Base-by-base conservation (phyloP, 2,113 vertebrate genomes). In the Eidolon helvum region DNA sequence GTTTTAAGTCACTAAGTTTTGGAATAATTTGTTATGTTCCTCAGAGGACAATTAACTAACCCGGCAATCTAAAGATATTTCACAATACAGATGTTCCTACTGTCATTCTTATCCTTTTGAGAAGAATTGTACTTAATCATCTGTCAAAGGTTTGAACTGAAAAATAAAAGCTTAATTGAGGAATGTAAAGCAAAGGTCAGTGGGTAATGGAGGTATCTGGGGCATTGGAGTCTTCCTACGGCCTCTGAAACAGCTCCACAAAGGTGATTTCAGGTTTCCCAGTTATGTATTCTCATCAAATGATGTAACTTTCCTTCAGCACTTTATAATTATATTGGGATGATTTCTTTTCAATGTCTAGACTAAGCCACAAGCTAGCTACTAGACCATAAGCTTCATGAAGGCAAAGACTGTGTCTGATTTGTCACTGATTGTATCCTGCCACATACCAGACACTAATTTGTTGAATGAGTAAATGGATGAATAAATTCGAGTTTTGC, bases 401-500 rank as follows among this genome's bases (percentile, higher is more conserved):
- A 95, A 83, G 24, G n/a, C 38, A 91, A 94, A 33, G 35, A 83
- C 5, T 65, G 6, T 80, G 10, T 78, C 83, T 93, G 82, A 43
- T 89, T 78, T 94, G 63, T 50, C 82, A 82, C 33, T 38, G 0
- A 71, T 35, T 61, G 0, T 75, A 87, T 71, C 12, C 6, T 69
- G 43, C 75, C 30, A 95, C 30, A 59, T 65, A 72, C 26, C 45
- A 87, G 50, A 92, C 55, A 88, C 15, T 85, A 69, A 78, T 82
- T 86, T 93, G 79, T 72, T 88, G 9, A 94, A 71, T 88, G 35
- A 93, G 68, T 95, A 78, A 45, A 92, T 88, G 7, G 92, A 71
- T 88, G 30, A 93, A 74, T 95, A 83, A 45, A 94, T 92, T 90
- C 92, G 33, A 88, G n/a, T 78, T 87, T 95, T 90, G 26, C 38